These are phyloP conservation scores for Brevimyrus niger DNA, from an alignment of 2,113 vertebrate species.

Conservation along the genomic window DNA sequence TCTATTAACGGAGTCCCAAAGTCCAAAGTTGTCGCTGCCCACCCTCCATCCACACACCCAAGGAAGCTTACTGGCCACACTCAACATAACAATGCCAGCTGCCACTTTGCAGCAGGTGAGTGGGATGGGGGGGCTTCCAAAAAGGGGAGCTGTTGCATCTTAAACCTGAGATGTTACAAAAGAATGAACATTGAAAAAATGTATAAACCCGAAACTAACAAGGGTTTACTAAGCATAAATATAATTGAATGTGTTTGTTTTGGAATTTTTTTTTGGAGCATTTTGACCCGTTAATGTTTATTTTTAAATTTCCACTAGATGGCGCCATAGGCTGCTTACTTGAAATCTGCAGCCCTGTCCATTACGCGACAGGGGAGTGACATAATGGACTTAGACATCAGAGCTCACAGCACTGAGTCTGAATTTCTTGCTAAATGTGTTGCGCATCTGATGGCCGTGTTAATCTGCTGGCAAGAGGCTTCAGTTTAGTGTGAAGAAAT, in stretches of 20 bases:
- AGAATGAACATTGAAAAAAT: neutral
- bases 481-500: neutral
- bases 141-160: neutral
- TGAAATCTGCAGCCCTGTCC: neutral
- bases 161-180: neutral
- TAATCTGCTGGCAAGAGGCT: neutral
- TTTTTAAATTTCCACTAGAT: neutral
- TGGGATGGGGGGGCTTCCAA: constrained; percentile 47
- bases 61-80: constrained; percentile 50
- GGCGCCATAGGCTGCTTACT: neutral
- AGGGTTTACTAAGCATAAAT: neutral
- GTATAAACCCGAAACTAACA: neutral
- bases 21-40: constrained; percentile 29
- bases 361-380: neutral
- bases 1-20: constrained; percentile 40
- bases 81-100: constrained; percentile 50
- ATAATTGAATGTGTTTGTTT: neutral
- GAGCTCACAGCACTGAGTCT: neutral
- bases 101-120: neutral
- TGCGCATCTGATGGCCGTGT: neutral
- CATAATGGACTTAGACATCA: neutral
- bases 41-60: constrained; percentile 47
- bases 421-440: neutral
- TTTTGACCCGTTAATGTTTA: neutral
- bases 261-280: neutral